A percentile compares a stretch with the other conserved stretches of the same genome.
phyloP scores from a whole-genome alignment of 2,888 invertebrate species.

The Aphrophora alni region DNA sequence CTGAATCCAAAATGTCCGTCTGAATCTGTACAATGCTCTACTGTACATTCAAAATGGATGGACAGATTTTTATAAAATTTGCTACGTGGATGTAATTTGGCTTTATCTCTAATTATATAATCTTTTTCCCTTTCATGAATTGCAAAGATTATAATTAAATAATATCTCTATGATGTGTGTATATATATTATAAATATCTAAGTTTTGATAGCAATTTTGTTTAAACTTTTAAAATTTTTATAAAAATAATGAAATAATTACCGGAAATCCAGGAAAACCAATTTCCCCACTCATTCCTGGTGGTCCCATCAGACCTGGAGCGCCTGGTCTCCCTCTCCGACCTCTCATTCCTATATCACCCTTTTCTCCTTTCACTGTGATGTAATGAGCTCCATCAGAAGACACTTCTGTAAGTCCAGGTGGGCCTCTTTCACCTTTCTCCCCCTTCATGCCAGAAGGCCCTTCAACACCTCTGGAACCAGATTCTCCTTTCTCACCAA shows the following conservation, averaged over 20 bases:
- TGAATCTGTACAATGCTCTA: no score
- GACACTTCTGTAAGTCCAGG: slow-evolving; percentile 32
- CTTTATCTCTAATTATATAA: no score
- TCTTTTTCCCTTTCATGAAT: no score
- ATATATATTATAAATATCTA: no score
- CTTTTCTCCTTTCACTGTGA: slow-evolving; percentile 55
- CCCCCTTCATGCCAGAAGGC: slow-evolving; percentile 73
- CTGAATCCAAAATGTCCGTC: no score
- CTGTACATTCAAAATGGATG: no score
- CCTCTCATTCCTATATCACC: slow-evolving; percentile 59
- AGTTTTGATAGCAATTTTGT: no score
- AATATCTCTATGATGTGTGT: no score
- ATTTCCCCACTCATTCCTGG: slow-evolving; percentile 74
- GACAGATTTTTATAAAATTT: no score
- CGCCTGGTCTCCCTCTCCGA: slow-evolving; percentile 73
- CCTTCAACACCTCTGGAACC: slow-evolving; percentile 78
- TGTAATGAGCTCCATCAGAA: slow-evolving; percentile 61
- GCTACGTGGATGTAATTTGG: no score
- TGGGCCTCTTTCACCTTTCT: slow-evolving; percentile 63
- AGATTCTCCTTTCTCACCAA: slow-evolving; percentile 70
- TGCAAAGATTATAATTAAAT: no score
- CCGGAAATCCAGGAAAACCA: slow-evolving; percentile 81
- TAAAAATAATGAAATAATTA: slow-evolving; percentile 59
- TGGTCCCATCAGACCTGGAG: slow-evolving; percentile 70
- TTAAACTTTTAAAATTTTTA: no score